These are phyloP conservation scores for Branchinecta lynchi DNA, from an alignment of 1,140 invertebrate genomes.

Conservation along the genomic window DNA sequence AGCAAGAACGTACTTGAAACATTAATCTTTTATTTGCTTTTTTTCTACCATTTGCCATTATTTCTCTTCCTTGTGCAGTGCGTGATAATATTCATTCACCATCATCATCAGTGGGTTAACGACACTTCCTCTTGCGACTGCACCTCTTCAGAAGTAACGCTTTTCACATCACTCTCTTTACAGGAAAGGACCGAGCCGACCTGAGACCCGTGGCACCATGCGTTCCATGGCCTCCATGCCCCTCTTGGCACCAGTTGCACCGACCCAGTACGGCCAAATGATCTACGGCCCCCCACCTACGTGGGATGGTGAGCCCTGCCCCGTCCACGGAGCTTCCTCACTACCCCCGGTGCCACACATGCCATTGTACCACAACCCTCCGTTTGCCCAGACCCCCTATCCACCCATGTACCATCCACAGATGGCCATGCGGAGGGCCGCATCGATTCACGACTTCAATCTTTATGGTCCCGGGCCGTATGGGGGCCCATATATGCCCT, in stretches of 20 bases:
- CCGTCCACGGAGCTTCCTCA: constrained; percentile 16
- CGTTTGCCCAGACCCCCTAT: constrained; percentile 4
- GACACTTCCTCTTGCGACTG: too few species aligned
- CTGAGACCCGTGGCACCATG: constrained; percentile 20
- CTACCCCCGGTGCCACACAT: constrained; percentile 3
- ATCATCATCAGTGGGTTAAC: too few species aligned
- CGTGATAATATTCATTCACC: too few species aligned
- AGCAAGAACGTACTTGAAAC: too few species aligned
- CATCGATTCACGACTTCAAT: not conserved
- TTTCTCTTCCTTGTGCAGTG: too few species aligned
- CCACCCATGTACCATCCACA: constrained; percentile 8
- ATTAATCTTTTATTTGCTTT: too few species aligned
- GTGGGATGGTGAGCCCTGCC: constrained; percentile 21
- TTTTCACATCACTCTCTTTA: not conserved
- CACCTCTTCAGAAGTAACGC: too few species aligned
- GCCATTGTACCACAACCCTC: not conserved
- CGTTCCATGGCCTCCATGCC: constrained; percentile 20
- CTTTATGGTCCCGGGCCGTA: not conserved
- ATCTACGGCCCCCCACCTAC: constrained; percentile 12
- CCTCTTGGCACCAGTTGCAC: constrained; percentile 17
- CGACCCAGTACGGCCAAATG: not conserved
- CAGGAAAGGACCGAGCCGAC: constrained; percentile 9
- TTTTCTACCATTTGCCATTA: too few species aligned
- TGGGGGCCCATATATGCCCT: not conserved
- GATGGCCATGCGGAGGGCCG: constrained; percentile 10